A percentile compares a stretch with the other conserved stretches of the same genome.
Conservation (phyloP, 2,888 invertebrate genomes). For the Noctua janthina region DNA sequence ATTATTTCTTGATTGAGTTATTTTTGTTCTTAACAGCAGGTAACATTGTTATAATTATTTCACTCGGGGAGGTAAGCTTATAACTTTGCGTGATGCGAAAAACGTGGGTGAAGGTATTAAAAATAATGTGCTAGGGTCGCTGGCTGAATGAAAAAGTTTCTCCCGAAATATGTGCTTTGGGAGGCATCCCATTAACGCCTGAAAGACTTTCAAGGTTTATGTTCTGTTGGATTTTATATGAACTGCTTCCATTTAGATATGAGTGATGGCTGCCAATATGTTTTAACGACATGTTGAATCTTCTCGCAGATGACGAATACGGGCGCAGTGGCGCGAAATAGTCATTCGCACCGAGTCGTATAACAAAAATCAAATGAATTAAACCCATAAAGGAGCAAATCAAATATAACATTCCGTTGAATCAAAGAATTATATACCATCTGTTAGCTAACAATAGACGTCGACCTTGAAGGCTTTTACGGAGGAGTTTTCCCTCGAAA, state of each 20-base stretch:
- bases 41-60: constrained; percentile 41
- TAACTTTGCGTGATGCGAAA: constrained; percentile 47
- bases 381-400: constrained; percentile 65
- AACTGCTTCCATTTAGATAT: constrained; percentile 53
- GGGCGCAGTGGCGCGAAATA: constrained; percentile 4
- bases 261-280: constrained; percentile 44
- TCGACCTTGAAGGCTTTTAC: constrained; percentile 88
- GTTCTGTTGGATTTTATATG: constrained; percentile 61
- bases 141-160: constrained; percentile 65
- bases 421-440: constrained; percentile 82
- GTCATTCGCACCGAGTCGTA: constrained; percentile 17
- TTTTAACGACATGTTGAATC: constrained; percentile 25
- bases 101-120: constrained; percentile 61
- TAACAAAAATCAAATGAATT: constrained; percentile 64
- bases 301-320: constrained; percentile 10
- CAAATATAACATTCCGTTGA: constrained; percentile 75
- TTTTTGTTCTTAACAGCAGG: constrained; percentile 53
- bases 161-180: constrained; percentile 66
- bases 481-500: constrained; percentile 86
- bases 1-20: constrained; percentile 61
- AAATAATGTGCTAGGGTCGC: constrained; percentile 62
- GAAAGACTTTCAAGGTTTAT: constrained; percentile 66
- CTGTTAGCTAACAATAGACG: constrained; percentile 87
- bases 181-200: constrained; percentile 70
- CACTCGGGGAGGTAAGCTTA: constrained; percentile 32